A percentile compares a stretch with the other conserved stretches of the same genome.
phyloP scores from a whole-genome alignment of 2,888 invertebrate species.

The Apeira syringaria region DNA sequence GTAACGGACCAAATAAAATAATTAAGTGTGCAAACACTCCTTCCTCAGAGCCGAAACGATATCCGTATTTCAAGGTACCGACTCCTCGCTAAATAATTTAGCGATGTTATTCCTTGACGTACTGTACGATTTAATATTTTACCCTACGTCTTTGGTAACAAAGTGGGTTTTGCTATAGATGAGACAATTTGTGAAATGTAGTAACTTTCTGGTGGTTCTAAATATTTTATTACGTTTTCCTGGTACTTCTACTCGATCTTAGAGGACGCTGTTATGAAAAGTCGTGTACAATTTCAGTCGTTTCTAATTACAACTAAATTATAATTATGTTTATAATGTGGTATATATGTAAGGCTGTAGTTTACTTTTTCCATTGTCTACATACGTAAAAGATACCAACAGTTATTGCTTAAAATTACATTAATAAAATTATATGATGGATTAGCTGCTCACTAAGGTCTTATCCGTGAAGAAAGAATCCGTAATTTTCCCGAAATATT shows the following conservation, averaged over 20 bases:
- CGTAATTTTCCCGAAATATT: too few species aligned
- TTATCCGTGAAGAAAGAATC: too few species aligned
- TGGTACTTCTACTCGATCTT: constrained; percentile 37
- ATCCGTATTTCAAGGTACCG: constrained; percentile 57
- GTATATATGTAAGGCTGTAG: too few species aligned
- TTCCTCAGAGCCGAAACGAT: constrained; percentile 39
- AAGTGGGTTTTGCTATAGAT: constrained; percentile 41
- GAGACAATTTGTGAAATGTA: constrained; percentile 49
- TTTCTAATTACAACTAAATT: too few species aligned
- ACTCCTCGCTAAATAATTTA: constrained; percentile 63
- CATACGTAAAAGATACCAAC: too few species aligned
- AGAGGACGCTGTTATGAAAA: too few species aligned
- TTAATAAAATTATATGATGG: too few species aligned
- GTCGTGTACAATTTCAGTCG: too few species aligned
- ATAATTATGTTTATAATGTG: too few species aligned
- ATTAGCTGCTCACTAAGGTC: too few species aligned
- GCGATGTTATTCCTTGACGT: constrained; percentile 52
- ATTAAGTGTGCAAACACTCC: constrained; percentile 41
- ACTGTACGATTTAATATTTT: constrained; percentile 33
- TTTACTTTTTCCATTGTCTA: too few species aligned
- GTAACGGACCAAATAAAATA: constrained; percentile 31
- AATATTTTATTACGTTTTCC: constrained; percentile 59
- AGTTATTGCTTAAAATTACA: too few species aligned
- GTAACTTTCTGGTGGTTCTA: constrained; percentile 62
- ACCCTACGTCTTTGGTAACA: constrained; percentile 34